A percentile compares a stretch with the other conserved stretches of the same genome.
Evolutionary conservation across 2,888 invertebrate genomes (phyloP).

Genomic region (Pandemis heparana): DNA sequence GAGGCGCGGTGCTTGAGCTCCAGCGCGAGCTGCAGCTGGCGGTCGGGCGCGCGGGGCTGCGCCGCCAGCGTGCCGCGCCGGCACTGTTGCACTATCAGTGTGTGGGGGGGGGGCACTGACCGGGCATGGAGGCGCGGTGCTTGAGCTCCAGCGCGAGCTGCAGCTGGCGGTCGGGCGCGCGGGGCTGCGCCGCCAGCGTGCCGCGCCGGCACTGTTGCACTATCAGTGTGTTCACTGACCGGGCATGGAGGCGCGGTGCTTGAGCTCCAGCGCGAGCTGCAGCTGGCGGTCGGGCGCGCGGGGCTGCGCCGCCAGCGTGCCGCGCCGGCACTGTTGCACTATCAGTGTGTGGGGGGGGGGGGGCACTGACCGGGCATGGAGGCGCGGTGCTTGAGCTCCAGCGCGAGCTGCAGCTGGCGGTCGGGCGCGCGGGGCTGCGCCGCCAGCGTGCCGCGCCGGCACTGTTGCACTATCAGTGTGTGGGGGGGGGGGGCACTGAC

Average conservation of each 20-base stretch:
- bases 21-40: constrained; percentile 49
- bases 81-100: too few species aligned
- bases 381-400: constrained; percentile 53
- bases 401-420: constrained; percentile 52
- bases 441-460: constrained; percentile 44
- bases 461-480: too few species aligned
- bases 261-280: constrained; percentile 55
- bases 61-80: too few species aligned
- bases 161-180: too few species aligned
- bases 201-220: too few species aligned
- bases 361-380: constrained; percentile 51
- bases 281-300: constrained; percentile 47
- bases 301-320: constrained; percentile 40
- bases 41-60: constrained; percentile 24
- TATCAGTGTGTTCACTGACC: too few species aligned
- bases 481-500: constrained; percentile 41
- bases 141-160: too few species aligned
- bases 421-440: constrained; percentile 43
- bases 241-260: constrained; percentile 52
- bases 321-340: too few species aligned
- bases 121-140: neutral
- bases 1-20: constrained; percentile 53
- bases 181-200: too few species aligned
- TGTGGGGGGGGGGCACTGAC: too few species aligned
- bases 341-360: too few species aligned